Evolutionary conservation across 2,888 invertebrate genomes (phyloP), one percentile per base, ranked within the genome.

Genomic region (Pristionchus maxplancki): DNA sequence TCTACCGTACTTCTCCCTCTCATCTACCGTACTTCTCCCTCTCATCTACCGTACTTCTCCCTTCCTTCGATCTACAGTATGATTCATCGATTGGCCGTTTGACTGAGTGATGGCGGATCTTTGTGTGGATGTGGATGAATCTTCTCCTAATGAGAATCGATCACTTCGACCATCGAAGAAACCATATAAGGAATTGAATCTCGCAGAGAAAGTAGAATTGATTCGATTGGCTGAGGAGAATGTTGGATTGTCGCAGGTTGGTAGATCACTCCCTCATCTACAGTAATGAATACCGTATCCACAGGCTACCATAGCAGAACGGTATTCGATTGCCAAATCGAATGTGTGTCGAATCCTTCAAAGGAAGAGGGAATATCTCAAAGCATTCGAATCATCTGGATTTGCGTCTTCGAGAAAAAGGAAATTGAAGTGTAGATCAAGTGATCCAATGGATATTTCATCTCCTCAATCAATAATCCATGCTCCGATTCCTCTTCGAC

Each of bases 261-360:
- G 83, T 48, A 31, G 64, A 64, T 74, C 37, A 40, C 40, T 74
- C 24, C 34, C 31, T 37, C 15, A 31, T 40, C 71, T 74, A 24
- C 71, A 28, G 48, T 81, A 50, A 28, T 28, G 13, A 50, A 58
- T 58, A 58, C 58, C 53, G 58, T 84, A 34, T 58, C 48, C 81
- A 20, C 94, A 94, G 89, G 93, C 94, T 15, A 89, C 90, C 71
- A 93, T 94, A 9, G 94, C 94, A 9, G 92, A 93, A 78, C 89
- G 90, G 15, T 94, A 93, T 88, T 89, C 90, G n/a, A 94, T 94
- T 44, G 94, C 94, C 34, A 94, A 94, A 86, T 91, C 91, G 89
- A 94, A 94, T 88, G 94, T 94, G 48, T 94, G 94, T 89, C 92
- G 94, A 6, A 94, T 94, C 78, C 91, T 94, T 74, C 93, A 94